Conservation (phyloP, 2,113 vertebrate genomes). For the Odocoileus hemionus region DNA sequence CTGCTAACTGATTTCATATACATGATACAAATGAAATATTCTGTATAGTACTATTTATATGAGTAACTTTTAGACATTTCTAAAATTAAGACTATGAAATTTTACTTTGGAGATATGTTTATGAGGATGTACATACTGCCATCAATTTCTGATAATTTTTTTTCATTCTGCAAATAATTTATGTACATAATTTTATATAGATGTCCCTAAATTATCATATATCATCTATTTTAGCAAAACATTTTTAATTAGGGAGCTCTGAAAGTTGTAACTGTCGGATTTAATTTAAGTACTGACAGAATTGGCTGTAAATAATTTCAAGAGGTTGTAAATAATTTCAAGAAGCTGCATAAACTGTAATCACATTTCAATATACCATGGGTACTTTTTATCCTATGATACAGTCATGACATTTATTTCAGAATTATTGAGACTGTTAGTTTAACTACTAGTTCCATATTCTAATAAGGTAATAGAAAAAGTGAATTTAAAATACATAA, state of each 20-base stretch:
- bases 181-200: neutral
- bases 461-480: neutral
- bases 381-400: neutral
- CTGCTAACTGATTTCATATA: neutral
- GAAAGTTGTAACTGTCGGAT: neutral
- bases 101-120: constrained; percentile 7
- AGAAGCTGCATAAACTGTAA: neutral
- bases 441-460: neutral
- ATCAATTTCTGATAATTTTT: neutral
- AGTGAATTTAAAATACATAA: neutral
- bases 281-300: neutral
- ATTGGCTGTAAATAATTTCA: neutral
- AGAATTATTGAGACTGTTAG: neutral
- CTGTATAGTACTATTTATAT: neutral
- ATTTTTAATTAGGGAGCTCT: constrained; percentile 15
- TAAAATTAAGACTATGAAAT: neutral
- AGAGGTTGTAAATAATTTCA: neutral
- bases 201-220: neutral
- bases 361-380: neutral
- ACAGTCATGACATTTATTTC: neutral
- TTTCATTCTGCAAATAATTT: constrained; percentile 4
- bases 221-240: neutral
- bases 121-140: neutral
- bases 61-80: neutral
- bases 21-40: neutral